Percentiles rank a stretch among this genome's conserved stretches.
Conservation (phyloP, 2,113 vertebrate genomes). For the Grallaria varia region DNA sequence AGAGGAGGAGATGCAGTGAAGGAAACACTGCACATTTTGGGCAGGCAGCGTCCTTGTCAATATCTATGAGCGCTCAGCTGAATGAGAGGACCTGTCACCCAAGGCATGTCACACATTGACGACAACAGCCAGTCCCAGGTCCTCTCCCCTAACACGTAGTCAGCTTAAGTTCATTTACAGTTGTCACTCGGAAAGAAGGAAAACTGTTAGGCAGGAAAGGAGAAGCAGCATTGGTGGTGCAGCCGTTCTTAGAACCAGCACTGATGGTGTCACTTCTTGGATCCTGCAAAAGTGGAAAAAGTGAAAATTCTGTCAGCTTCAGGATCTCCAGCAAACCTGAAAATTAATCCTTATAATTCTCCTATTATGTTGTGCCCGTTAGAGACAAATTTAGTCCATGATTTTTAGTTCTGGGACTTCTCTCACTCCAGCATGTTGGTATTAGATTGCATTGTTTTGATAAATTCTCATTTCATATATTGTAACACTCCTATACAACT, state of each 20-base stretch:
- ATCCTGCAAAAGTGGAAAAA: not conserved
- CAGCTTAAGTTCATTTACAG: constrained; percentile 25
- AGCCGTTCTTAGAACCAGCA: not conserved
- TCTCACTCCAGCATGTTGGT: not conserved
- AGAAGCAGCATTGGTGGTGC: not conserved
- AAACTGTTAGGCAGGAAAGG: not conserved
- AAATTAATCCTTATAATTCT: not conserved
- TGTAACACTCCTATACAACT: not conserved
- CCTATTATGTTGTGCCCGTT: not conserved
- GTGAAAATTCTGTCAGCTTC: not conserved
- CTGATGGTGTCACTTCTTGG: not conserved
- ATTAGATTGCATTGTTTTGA: not conserved
- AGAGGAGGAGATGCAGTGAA: not conserved
- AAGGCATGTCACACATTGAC: not conserved
- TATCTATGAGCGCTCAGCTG: constrained; percentile 8
- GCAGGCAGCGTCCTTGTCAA: constrained; percentile 34
- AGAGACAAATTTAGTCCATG: not conserved
- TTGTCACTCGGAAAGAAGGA: not conserved
- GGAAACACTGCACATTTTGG: not conserved
- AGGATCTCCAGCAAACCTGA: not conserved
- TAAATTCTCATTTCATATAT: not conserved
- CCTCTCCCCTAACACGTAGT: not conserved
- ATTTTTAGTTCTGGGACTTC: not conserved
- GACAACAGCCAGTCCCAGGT: constrained; percentile 33
- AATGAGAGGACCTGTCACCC: constrained; percentile 26